Evolutionary conservation across 2,797 vertebrate genomes (phyloP).

Genomic region (Eurystomus glaucurus): DNA sequence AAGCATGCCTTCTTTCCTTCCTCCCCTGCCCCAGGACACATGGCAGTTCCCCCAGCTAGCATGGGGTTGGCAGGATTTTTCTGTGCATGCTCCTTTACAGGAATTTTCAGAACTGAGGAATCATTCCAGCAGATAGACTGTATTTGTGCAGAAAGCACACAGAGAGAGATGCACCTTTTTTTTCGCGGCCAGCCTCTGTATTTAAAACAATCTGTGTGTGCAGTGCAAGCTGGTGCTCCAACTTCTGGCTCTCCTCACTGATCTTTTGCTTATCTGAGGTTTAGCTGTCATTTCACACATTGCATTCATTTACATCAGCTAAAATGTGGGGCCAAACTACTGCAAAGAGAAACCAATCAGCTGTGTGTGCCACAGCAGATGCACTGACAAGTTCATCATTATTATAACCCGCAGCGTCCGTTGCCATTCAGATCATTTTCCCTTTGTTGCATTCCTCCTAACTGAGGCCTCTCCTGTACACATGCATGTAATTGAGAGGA

Average conservation of each 20-base stretch:
- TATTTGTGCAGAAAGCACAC: background rate
- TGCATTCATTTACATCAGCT: background rate
- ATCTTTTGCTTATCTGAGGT: background rate
- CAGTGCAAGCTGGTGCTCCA: background rate
- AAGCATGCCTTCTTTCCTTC: slow-evolving; percentile 45
- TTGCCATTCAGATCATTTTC: rapidly evolving
- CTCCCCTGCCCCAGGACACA: slow-evolving; percentile 52
- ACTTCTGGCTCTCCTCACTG: background rate
- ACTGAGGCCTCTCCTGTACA: background rate
- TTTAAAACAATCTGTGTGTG: background rate
- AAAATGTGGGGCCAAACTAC: background rate
- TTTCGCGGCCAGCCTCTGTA: background rate
- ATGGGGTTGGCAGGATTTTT: slow-evolving; percentile 12
- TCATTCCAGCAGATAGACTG: background rate
- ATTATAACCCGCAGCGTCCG: background rate
- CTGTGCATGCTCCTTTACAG: background rate
- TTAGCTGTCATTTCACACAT: background rate
- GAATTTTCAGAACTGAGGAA: slow-evolving; percentile 16
- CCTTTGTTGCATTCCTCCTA: background rate
- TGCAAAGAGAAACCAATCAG: background rate
- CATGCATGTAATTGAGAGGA: rapidly evolving
- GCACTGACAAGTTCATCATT: background rate
- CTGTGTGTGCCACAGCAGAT: background rate
- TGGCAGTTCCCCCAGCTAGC: slow-evolving; percentile 26
- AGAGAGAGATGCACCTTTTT: background rate